phyloP scores from a whole-genome alignment of 1,140 invertebrate genomes.

The Drosophila leontia region DNA sequence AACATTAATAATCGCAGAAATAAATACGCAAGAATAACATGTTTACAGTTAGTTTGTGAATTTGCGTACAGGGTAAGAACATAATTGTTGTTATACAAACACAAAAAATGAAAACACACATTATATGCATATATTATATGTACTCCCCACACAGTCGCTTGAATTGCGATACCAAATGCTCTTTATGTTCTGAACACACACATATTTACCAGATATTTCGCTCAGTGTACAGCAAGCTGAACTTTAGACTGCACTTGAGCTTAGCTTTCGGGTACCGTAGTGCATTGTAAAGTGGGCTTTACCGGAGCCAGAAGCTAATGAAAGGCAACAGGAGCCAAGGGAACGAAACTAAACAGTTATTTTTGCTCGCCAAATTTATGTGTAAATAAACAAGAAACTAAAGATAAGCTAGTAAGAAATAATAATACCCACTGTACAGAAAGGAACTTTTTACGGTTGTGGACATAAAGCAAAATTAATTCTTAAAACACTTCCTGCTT shows the following conservation, averaged over 20 bases:
- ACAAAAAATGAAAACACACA: not conserved
- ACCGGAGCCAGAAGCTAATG: constrained; percentile 1
- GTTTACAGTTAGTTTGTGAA: constrained; percentile 15
- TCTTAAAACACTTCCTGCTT: constrained; percentile 47
- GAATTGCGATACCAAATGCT: not conserved
- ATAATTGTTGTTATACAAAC: constrained; percentile 6
- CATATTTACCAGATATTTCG: not conserved
- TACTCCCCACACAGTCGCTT: not conserved
- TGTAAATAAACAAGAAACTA: constrained; percentile 57
- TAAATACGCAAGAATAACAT: not conserved
- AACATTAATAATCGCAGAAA: constrained; percentile 2
- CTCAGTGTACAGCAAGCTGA: constrained; percentile 54
- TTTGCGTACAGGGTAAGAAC: constrained; percentile 26
- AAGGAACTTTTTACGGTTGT: constrained; percentile 84
- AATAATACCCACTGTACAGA: constrained; percentile 54
- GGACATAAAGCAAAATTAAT: constrained; percentile 73
- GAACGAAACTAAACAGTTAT: not conserved
- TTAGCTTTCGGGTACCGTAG: constrained; percentile 54
- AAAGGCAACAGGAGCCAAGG: not conserved
- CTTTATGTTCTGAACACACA: constrained; percentile 11
- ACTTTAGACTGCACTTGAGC: constrained; percentile 52
- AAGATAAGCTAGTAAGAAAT: constrained; percentile 10
- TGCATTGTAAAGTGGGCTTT: constrained; percentile 45
- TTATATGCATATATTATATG: constrained; percentile 4
- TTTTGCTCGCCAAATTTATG: constrained; percentile 4